Percentiles rank a stretch among this genome's conserved stretches.
Evolutionary conservation across 1,140 invertebrate species (phyloP).

Genomic region (Calliphora vicina): DNA sequence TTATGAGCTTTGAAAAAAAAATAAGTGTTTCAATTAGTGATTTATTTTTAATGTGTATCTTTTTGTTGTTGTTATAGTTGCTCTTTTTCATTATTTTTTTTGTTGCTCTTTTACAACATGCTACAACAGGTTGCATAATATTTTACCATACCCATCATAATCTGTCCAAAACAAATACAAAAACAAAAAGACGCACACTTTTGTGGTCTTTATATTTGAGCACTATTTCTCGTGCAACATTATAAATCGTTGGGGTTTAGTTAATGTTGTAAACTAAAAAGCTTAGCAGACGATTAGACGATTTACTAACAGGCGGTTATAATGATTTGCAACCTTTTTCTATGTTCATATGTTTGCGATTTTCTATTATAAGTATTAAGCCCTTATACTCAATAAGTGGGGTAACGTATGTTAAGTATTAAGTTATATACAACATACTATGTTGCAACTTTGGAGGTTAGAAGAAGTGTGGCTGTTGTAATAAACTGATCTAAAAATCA

Average conservation of each 20-base stretch:
- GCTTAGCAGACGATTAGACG: neutral
- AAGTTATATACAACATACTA: too few species aligned
- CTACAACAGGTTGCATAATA: slow-evolving; percentile 2
- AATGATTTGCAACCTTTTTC: neutral
- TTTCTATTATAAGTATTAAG: too few species aligned
- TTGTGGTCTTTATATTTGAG: neutral
- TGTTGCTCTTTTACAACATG: neutral
- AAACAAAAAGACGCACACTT: neutral
- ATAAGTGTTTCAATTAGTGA: slow-evolving; percentile 9
- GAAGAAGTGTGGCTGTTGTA: too few species aligned
- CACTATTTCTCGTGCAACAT: neutral
- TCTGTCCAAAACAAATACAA: neutral
- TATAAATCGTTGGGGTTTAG: neutral
- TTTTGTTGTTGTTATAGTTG: too few species aligned
- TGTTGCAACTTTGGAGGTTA: too few species aligned
- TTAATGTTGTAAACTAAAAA: neutral
- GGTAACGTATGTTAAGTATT: too few species aligned
- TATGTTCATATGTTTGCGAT: too few species aligned
- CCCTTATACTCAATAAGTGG: too few species aligned
- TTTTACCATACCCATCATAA: slow-evolving; percentile 13
- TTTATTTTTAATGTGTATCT: neutral
- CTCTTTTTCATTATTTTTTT: too few species aligned
- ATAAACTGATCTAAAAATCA: too few species aligned
- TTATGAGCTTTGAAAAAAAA: neutral
- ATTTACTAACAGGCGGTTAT: neutral